Evolutionary conservation across 2,888 invertebrate species (phyloP).

Genomic region (Axea sp.): DNA sequence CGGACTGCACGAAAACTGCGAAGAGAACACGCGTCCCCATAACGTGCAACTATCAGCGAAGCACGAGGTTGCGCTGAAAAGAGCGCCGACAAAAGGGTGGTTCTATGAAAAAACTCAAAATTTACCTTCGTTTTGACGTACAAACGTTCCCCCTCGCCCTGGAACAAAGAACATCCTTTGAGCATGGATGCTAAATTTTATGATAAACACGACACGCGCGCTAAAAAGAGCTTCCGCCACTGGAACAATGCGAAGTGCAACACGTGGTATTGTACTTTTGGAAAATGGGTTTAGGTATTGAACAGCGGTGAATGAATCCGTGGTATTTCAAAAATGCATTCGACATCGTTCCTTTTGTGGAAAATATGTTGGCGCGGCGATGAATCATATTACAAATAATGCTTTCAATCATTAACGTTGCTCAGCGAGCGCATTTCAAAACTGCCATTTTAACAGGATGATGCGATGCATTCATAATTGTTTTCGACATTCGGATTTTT

Average conservation of each 20-base stretch:
- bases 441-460: no score
- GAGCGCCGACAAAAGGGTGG: conserved; percentile 40
- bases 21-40: conserved; percentile 58
- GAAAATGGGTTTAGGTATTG: not conserved
- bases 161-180: conserved; percentile 27
- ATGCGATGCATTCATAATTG: no score
- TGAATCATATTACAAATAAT: no score
- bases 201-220: conserved; percentile 23
- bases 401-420: no score
- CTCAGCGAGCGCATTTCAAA: no score
- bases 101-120: conserved; percentile 23
- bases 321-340: no score
- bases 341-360: no score
- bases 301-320: not conserved
- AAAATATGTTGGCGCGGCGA: no score
- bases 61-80: conserved; percentile 42
- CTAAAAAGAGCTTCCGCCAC: conserved; percentile 16
- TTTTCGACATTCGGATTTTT: no score
- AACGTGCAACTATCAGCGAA: conserved; percentile 40
- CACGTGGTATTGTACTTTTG: conserved; percentile 9
- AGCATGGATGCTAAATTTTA: conserved; percentile 44
- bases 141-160: conserved; percentile 15
- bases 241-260: conserved; percentile 4
- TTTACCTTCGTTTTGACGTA: conserved; percentile 45
- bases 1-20: conserved; percentile 44